Evolutionary conservation across 2,113 vertebrate genomes (phyloP).

Genomic region (Podarcis muralis): DNA sequence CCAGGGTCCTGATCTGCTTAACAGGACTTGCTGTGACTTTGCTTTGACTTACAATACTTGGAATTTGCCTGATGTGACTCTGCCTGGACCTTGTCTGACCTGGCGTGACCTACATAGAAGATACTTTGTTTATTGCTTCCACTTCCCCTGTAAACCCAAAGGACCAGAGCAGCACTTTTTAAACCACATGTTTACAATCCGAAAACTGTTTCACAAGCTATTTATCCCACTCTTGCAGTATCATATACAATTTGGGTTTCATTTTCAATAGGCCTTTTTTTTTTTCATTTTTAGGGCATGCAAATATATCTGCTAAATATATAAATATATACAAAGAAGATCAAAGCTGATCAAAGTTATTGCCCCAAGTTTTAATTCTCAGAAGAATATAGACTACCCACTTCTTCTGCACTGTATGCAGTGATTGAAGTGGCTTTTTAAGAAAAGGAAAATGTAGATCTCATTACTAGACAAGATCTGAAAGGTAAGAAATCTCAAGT

Average conservation of each 20-base stretch:
- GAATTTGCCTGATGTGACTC: too few relatives aligned
- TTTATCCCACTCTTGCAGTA: too few relatives aligned
- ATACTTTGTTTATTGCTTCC: too few relatives aligned
- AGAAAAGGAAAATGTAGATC: background rate
- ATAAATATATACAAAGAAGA: background rate
- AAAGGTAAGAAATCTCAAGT: rapidly evolving
- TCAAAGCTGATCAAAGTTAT: background rate
- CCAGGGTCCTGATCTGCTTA: too few relatives aligned
- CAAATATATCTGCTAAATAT: background rate
- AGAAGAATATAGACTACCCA: background rate
- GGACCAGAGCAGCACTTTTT: background rate
- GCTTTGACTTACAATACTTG: too few relatives aligned
- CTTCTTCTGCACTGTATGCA: background rate
- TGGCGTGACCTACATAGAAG: too few relatives aligned
- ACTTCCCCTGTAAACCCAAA: too few relatives aligned
- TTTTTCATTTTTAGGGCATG: background rate
- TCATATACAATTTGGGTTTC: too few relatives aligned
- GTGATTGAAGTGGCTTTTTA: background rate
- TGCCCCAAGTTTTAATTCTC: background rate
- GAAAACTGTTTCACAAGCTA: background rate
- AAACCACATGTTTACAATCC: background rate
- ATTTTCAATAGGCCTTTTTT: background rate
- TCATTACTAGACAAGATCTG: constrained; percentile 9
- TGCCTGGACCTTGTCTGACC: too few relatives aligned
- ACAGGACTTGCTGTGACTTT: too few relatives aligned